Conservation (phyloP, 2,113 vertebrate species). For the Lophius piscatorius region DNA sequence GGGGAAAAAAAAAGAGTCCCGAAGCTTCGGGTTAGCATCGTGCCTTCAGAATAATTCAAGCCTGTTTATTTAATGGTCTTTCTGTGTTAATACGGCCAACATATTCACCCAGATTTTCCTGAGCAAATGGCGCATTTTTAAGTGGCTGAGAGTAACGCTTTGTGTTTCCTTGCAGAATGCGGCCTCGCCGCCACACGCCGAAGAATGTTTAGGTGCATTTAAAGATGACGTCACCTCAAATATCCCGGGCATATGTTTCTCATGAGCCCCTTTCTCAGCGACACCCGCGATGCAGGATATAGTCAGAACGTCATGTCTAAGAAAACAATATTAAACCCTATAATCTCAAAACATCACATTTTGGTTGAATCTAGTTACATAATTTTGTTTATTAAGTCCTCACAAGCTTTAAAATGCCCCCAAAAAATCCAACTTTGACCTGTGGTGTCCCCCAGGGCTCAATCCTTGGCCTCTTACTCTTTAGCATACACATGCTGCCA, state of each 20-base stretch:
- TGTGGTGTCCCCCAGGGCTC: too few species aligned
- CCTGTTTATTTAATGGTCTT: slow-evolving; percentile 70
- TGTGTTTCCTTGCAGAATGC: slow-evolving; percentile 25
- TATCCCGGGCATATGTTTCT: slow-evolving; percentile 46
- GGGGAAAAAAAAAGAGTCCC: slow-evolving; percentile 55
- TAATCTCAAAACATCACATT: too few species aligned
- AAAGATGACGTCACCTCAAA: slow-evolving; percentile 35
- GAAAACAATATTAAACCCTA: neutral
- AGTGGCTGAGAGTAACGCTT: slow-evolving; percentile 33
- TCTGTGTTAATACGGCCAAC: slow-evolving; percentile 63
- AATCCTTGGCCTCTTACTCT: too few species aligned
- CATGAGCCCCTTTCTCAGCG: slow-evolving; percentile 34
- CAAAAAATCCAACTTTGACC: too few species aligned
- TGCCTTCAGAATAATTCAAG: slow-evolving; percentile 59
- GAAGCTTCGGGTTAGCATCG: slow-evolving; percentile 39
- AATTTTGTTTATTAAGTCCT: too few species aligned
- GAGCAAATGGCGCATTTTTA: slow-evolving; percentile 56
- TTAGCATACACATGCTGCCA: too few species aligned
- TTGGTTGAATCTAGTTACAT: too few species aligned
- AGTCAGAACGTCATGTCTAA: slow-evolving; percentile 1
- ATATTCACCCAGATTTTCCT: slow-evolving; percentile 59
- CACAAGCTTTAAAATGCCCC: too few species aligned
- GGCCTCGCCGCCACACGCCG: slow-evolving; percentile 47
- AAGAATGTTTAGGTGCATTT: slow-evolving; percentile 39
- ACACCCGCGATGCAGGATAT: slow-evolving; percentile 8